Percentiles rank a stretch among this genome's conserved stretches.
These are phyloP conservation scores for Cyclophora punctaria DNA, from an alignment of 2,888 invertebrate genomes.

Conservation along the genomic window DNA sequence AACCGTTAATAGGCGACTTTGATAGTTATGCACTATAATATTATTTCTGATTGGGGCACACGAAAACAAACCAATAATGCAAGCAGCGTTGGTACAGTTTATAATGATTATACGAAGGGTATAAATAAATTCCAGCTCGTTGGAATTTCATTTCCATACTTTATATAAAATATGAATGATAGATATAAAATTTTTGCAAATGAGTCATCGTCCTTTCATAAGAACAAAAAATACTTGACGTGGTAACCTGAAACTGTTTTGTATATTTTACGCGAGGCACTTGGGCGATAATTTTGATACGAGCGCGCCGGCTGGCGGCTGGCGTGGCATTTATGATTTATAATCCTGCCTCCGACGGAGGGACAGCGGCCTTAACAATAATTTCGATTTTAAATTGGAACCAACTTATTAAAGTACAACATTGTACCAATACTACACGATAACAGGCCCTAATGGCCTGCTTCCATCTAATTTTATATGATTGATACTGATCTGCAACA, in stretches of 20 bases:
- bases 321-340: conserved; percentile 72
- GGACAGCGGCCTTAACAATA: conserved; percentile 62
- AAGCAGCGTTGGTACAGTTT: too few species aligned
- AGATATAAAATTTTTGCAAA: conserved; percentile 25
- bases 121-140: too few species aligned
- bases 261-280: conserved; percentile 59
- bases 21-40: too few species aligned
- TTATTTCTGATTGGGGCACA: too few species aligned
- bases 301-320: conserved; percentile 43
- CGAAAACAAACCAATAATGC: too few species aligned
- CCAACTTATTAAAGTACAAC: conserved; percentile 48
- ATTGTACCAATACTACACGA: too few species aligned
- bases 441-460: too few species aligned
- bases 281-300: conserved; percentile 67
- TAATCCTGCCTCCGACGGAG: conserved; percentile 63
- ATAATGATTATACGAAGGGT: too few species aligned
- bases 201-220: conserved; percentile 48
- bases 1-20: too few species aligned
- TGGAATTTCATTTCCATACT: too few species aligned
- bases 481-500: too few species aligned
- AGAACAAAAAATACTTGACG: conserved; percentile 56
- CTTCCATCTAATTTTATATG: too few species aligned
- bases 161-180: neutral
- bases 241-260: conserved; percentile 66
- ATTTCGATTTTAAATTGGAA: conserved; percentile 67